Conservation (phyloP, 2,797 vertebrate species). For the Cryptoblepharus egeriae region DNA sequence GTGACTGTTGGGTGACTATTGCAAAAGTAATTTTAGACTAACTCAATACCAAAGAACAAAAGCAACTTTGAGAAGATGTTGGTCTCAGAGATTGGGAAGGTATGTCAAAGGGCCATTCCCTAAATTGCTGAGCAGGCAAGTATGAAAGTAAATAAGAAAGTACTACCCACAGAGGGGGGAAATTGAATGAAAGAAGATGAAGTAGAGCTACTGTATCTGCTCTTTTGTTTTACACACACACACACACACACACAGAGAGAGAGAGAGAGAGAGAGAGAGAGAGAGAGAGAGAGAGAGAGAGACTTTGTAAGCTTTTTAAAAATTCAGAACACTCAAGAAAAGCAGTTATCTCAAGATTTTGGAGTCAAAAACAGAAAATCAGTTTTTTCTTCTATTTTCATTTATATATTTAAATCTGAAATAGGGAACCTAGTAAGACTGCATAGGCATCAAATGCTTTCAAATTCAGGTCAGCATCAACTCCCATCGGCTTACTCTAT, state of each 20-base stretch:
- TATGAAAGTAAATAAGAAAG: slow-evolving; percentile 20
- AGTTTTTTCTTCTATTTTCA: background rate
- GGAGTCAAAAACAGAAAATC: background rate
- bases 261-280: background rate
- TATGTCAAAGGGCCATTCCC: slow-evolving; percentile 29
- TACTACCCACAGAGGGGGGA: background rate
- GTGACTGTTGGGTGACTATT: slow-evolving; percentile 31
- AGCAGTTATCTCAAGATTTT: background rate
- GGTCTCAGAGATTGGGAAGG: background rate
- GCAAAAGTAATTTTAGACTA: slow-evolving; percentile 24
- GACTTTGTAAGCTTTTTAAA: background rate
- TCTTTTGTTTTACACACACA: background rate
- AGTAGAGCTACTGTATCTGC: background rate
- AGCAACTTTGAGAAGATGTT: background rate
- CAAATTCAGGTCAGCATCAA: background rate
- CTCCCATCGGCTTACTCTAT: background rate
- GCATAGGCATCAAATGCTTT: background rate
- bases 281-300: background rate
- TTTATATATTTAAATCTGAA: slow-evolving; percentile 5
- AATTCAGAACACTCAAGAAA: background rate
- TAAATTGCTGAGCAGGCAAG: slow-evolving; percentile 42
- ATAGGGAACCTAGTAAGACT: slow-evolving; percentile 17
- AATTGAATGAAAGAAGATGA: slow-evolving; percentile 13
- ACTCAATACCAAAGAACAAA: slow-evolving; percentile 37
- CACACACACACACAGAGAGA: too few relatives aligned